Base-by-base conservation (phyloP, 2,888 invertebrate genomes). In the Ptychoptera contaminata region DNA sequence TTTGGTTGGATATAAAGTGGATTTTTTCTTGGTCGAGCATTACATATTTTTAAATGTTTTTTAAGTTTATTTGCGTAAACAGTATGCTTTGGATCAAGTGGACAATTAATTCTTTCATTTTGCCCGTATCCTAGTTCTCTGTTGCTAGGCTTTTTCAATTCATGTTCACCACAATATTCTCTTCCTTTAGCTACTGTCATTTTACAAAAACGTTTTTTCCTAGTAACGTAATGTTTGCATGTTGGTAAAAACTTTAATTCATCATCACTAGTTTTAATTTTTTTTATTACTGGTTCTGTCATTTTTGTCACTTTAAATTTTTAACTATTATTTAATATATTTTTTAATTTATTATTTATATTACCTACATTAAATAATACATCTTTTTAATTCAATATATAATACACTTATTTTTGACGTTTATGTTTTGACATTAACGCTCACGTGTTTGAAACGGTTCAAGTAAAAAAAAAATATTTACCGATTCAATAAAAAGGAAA, bases 201-300 rank as follows among this genome's bases (percentile, higher is more conserved):
- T 51, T 81, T 77, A 56, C 85, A 85, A 49, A 72, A 73, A 2
- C 85, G 71, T 56, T 81, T 81, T 54, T 85, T 85, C 23, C 81
- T 69, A 32, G 68, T 55, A 0, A 85, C 79, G 58, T 74, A 83
- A 61, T 70, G 73, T 46, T 74, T 72, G 53, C 80, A 80, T 51
- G 69, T 73, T 34, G 16, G 16, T 35, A 30, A 16, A 42, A 35
- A 42, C 34, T 16, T 5, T 35, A 42, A 4, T 11, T 7, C 8
- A 32, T 32, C 32, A 7, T 11, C 9, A 11, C 8, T 9, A 9
- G n/a, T 32, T 32, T 32, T 32, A 7, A 11, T 9, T 32, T 9
- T 32, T 32, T 32, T 32, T 11, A 32, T 32, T 32, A 11, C 11
- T n/a, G 32, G 32, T 9, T 32, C 32, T n/a, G 32, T 3, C 32